Base-by-base conservation (phyloP, 2,113 vertebrate species). In the Conger conger region DNA sequence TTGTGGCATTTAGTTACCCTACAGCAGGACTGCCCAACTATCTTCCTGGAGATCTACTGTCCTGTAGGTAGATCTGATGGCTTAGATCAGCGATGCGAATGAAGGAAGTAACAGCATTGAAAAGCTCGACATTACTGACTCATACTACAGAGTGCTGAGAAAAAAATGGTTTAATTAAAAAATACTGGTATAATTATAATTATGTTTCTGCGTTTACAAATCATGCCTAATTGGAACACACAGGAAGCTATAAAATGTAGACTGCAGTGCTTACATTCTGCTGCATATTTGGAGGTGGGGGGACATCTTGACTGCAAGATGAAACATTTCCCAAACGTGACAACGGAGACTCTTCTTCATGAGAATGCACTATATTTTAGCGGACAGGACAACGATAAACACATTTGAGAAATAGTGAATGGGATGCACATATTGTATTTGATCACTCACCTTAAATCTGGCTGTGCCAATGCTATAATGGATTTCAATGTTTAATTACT, bases 71-170 rank as follows among this genome's bases (percentile, higher is more conserved):
- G n/a, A n/a, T 57, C 86, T 60, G 76, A 57, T 79, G 78, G 84
- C 86, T 87, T 89, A 87, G 83, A 89, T 87, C 68, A 79, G 57
- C 15, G 81, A 85, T 33, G 68, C 30, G 37, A 83, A 81, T 54
- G 42, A 85, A n/a, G 37, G 80, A 78, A 54, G 81, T 37, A n/a
- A 38, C 27, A 68, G n/a, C 60, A 68, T 68, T 68, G 7, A 4
- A 79, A 79, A 79, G 38, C 78, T 79, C 7, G 16, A 79, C 36
- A 79, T 42, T 36, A 79, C 33, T 3, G 38, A 11, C 78, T 42
- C 18, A 27, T 40, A 79, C 78, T 79, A 79, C 20, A 79, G 23
- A 42, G 78, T 40, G 33, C 38, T 36, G 20, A 27, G 37, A 42
- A 36, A 40, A 42, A 27, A 40, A 35, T 2, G 18, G 36, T 20